A percentile compares a stretch with the other conserved stretches of the same genome.
phyloP scores from a whole-genome alignment of 1,140 invertebrate genomes.

The Drosophila pectinifera region DNA sequence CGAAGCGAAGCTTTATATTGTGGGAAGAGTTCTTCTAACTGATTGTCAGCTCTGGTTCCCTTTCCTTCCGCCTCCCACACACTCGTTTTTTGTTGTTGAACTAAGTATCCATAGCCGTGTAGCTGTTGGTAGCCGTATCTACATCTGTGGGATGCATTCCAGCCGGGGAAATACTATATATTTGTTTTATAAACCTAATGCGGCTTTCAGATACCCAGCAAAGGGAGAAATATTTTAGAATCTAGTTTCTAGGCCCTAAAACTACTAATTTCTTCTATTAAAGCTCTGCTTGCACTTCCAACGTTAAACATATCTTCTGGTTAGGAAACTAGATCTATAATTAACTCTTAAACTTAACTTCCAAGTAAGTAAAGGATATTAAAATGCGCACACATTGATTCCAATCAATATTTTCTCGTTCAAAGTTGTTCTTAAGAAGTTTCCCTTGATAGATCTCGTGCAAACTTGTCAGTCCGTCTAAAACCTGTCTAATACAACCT shows the following conservation, averaged over 20 bases:
- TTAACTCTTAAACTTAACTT: neutral
- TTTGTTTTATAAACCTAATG: neutral
- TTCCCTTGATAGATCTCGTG: conserved; percentile 2
- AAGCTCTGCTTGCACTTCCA: too few relatives aligned
- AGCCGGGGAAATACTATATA: conserved; percentile 2
- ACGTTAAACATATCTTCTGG: too few relatives aligned
- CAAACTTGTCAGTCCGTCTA: neutral
- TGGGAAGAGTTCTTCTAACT: conserved; percentile 73
- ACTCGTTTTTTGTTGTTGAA: neutral
- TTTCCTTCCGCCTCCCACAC: conserved; percentile 16
- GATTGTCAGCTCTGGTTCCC: conserved; percentile 33
- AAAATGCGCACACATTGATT: neutral
- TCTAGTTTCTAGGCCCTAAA: too few relatives aligned
- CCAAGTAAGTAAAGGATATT: neutral
- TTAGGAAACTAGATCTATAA: too few relatives aligned
- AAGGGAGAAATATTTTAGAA: too few relatives aligned
- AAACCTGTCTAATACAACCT: conserved; percentile 8
- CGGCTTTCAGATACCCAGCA: neutral
- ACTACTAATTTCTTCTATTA: too few relatives aligned
- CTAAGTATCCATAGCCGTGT: conserved; percentile 7
- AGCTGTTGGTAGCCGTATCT: conserved; percentile 2
- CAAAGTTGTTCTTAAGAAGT: conserved; percentile 8
- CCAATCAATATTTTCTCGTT: neutral
- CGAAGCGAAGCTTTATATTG: conserved; percentile 51
- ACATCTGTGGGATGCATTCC: conserved; percentile 50